Evolutionary conservation across 2,888 invertebrate species (phyloP).

Genomic region (Scaptomyza parva): DNA sequence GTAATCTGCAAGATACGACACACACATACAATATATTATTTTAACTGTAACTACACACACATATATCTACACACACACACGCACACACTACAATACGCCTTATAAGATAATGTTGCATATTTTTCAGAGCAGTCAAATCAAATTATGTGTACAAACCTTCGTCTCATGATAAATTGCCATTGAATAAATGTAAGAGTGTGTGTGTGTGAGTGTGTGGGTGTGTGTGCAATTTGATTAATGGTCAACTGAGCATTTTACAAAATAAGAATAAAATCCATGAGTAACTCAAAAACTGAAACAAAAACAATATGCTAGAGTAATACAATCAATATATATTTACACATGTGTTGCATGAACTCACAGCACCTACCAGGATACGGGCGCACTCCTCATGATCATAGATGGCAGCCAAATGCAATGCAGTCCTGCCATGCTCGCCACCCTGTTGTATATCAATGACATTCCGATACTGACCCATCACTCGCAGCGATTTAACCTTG

Average conservation of each 20-base stretch:
- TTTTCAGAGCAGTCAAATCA: constrained; percentile 55
- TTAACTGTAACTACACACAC: constrained; percentile 12
- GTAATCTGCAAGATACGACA: constrained; percentile 88
- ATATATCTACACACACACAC: constrained; percentile 26
- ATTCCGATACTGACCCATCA: constrained; percentile 89
- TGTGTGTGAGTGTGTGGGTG: constrained; percentile 6
- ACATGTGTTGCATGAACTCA: constrained; percentile 42
- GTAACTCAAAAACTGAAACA: constrained; percentile 8
- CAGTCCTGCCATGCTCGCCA: constrained; percentile 91
- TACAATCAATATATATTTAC: constrained; percentile 28
- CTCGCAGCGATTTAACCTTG: constrained; percentile 89
- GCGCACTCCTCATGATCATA: constrained; percentile 94
- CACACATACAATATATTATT: constrained; percentile 38
- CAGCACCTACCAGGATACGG: constrained; percentile 89
- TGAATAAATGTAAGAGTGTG: not conserved
- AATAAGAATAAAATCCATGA: constrained; percentile 41
- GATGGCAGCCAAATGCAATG: constrained; percentile 93
- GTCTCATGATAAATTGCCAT: constrained; percentile 62
- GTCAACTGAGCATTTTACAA: constrained; percentile 12
- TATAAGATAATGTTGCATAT: constrained; percentile 53
- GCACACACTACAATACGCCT: constrained; percentile 5
- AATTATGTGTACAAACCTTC: constrained; percentile 53
- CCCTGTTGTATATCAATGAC: constrained; percentile 91
- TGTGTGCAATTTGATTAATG: constrained; percentile 60
- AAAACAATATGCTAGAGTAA: constrained; percentile 29